Evolutionary conservation across 2,888 invertebrate species (phyloP).

Genomic region (Drosophila histrio): DNA sequence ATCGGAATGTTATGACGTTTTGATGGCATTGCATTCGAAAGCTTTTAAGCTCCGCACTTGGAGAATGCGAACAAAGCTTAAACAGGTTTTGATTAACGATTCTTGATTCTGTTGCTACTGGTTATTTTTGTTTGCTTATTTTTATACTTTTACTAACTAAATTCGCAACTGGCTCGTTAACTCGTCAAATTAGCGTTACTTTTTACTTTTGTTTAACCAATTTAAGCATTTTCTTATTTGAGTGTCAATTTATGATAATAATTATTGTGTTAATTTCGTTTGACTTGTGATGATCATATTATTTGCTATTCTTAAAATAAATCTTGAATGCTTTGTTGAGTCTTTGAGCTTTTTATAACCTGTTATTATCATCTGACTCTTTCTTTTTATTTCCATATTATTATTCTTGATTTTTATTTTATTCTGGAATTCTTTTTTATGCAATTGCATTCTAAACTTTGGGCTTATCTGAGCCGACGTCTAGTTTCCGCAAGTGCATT

Average conservation of each 20-base stretch:
- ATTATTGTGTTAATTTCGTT: slow-evolving; percentile 18
- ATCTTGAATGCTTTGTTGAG: too few relatives aligned
- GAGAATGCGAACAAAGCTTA: slow-evolving; percentile 12
- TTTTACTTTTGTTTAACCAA: slow-evolving; percentile 9
- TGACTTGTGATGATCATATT: background rate
- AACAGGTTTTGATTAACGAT: slow-evolving; percentile 39
- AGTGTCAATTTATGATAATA: slow-evolving; percentile 45
- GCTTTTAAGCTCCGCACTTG: slow-evolving; percentile 17
- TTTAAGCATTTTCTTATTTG: slow-evolving; percentile 25
- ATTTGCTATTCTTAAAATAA: background rate
- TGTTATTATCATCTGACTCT: background rate
- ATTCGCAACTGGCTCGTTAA: slow-evolving; percentile 44
- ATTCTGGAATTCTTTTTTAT: slow-evolving; percentile 5
- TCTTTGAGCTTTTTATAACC: background rate
- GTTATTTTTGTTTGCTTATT: slow-evolving; percentile 13
- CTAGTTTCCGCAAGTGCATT: slow-evolving; percentile 47
- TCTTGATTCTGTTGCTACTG: background rate
- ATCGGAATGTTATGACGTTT: slow-evolving; percentile 20
- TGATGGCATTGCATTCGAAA: slow-evolving; percentile 9
- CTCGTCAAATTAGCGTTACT: slow-evolving; percentile 37
- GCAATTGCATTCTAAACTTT: slow-evolving; percentile 9
- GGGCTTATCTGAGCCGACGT: slow-evolving; percentile 18
- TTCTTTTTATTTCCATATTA: background rate
- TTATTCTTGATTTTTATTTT: background rate
- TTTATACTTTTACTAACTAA: slow-evolving; percentile 42